Base-by-base conservation (phyloP, 2,113 vertebrate genomes). In the Dasypus novemcinctus region DNA sequence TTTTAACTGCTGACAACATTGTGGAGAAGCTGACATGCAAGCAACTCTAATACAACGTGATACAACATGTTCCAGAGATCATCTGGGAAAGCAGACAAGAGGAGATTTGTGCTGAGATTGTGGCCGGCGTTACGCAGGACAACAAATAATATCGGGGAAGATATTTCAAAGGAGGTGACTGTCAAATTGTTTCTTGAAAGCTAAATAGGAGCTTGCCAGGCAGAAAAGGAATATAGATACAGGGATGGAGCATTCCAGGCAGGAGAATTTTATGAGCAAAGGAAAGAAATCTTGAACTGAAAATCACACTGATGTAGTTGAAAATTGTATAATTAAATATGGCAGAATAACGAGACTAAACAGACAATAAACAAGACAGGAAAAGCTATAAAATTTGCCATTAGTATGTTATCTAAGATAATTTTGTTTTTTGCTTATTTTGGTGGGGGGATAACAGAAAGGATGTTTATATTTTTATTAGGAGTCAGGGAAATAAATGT, bases 271-370 rank as follows among this genome's bases (percentile, higher is more conserved):
- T 52, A 84, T 52, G 52, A 61, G 27, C 11, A 72, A 61, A 78
- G 76, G 25, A 69, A 93, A 87, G 10, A 68, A 79, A 91, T 78
- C 23, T 89, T 76, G 92, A 71, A 82, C 33, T 25, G 49, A 96
- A 54, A 17, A 69, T 64, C 41, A 72, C 3, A 76, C 21, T 57
- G 54, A 57, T 57, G 54, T 57, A 57, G 54, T 57, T 57, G 20
- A 90, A 87, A 92, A 36, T 17, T 49, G 0, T 46, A 81, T 59
- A 79, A 79, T 33, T n/a, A 72, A 85, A 74, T 78, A 38, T 4
- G 79, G 31, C 41, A 74, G 74, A 41, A 63, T 81, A 71, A 90
- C 87, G 21, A 90, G 41, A 90, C 38, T 52, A 76, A 88, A 52
- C 49, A 21, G 17, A 84, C 90, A 61, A 52, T 29, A 89, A 87